Evolutionary conservation across 2,113 vertebrate genomes (phyloP), one percentile per base, ranked within the genome.

Genomic region (Tyrannus savana): DNA sequence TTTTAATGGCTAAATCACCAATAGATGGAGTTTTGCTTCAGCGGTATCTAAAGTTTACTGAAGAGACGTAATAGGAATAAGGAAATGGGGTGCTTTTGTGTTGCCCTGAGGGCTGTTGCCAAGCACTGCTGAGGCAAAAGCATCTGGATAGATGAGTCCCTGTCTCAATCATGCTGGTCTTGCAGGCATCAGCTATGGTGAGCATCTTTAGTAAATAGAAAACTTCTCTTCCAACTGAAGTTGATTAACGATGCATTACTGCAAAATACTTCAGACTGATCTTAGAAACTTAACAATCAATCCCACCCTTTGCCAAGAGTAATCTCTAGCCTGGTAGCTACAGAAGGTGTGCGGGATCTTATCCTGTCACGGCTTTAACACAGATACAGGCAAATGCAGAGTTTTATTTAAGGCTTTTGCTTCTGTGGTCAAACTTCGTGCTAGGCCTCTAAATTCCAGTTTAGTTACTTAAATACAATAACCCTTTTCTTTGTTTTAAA

Each of bases 111-210:
- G 25, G 22, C 16, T 58, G 10, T 50, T 92, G 41, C 21, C 42
- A 67, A 47, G 35, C 24, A 19, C 41, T 69, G 14, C 44, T 39
- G 55, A 66, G 27, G 27, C 5, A 3, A 73, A 93, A 63, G 24
- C 1, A 0, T 5, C 41, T 4, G 2, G 12, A 17, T 55, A 16
- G 19, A 27, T 0, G 1, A n/a, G 62, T 41, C 27, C 14, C 24
- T 92, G 0, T 81, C 41, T 69, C 81, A 39, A 42, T 53, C 12
- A 2, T 49, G 53, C 31, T 69, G 37, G 5, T 67, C 83, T 1
- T 3, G n/a, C 33, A 63, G 35, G 33, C 22, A 16, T 7, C 0
- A 0, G 28, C 12, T 41, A 12, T 41, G 49, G 47, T 64, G 27
- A 49, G 8, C 7, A 35, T 47, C 46, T 44, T 55, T 4, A 49